Base-by-base conservation (phyloP, 2,888 invertebrate genomes). In the Caenorhabditis sp. region DNA sequence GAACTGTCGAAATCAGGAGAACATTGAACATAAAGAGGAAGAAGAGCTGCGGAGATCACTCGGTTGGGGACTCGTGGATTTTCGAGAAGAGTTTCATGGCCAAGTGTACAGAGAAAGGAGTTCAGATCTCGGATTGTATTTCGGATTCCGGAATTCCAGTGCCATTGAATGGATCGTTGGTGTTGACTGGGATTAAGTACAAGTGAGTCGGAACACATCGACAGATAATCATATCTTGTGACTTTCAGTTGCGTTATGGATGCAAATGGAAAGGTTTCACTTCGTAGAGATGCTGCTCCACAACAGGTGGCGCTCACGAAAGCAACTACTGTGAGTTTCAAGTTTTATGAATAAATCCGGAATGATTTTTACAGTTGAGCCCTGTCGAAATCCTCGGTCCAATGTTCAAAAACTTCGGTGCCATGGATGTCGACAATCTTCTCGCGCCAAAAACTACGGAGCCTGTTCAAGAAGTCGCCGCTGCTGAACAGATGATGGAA, bases 91-190 rank as follows among this genome's bases (percentile, higher is more conserved):
- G 79, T 69, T 88, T 88, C 70, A 85, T 85, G 85, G 86, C 85
- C 12, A 86, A 63, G 49, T 88, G 88, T 59, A 85, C 87, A 1
- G 80, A 69, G 24, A 75, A 80, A 16, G 88, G 88, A 22, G 82
- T 84, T 24, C 74, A 80, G 31, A 80, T 88, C 26, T 75, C 80
- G 24, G 84, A 88, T 68, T 88, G 88, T 54, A 83, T 88, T 10
- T 86, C 88, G 16, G 88, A 88, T 72, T 68, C 86, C 1, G 88
- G 88, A 56, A 87, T 86, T 41, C 72, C 84, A 10, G 82, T 88
- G 19, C 76, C 79, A 6, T 51, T 87, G 26, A 87, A 87, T 66
- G 80, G 72, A 35, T 80, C 77, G 19, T 56, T 87, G 10, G 82
- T 80, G 12, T 47, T 87, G 19, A 83, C 84, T 56, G 83, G 85